These are phyloP conservation scores for Trichonephila clavata DNA, from an alignment of 1,140 invertebrate genomes.

Conservation along the genomic window DNA sequence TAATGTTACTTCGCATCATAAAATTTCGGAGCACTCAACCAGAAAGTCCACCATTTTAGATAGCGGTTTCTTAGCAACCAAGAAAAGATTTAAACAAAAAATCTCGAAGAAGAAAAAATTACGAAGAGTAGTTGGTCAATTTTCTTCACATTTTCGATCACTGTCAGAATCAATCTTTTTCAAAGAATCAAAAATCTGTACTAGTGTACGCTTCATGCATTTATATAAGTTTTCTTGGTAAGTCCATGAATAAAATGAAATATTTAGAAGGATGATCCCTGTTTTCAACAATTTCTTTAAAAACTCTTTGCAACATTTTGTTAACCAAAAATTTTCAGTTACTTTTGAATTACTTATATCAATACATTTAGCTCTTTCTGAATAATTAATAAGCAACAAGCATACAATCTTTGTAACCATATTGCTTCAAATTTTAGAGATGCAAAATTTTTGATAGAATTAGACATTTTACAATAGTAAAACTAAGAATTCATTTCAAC, in stretches of 20 bases:
- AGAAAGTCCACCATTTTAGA: not conserved
- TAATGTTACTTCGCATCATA: not conserved
- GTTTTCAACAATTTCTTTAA: too few relatives aligned
- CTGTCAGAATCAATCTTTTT: conserved; percentile 22
- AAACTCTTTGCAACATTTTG: too few relatives aligned
- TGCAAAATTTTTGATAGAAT: too few relatives aligned
- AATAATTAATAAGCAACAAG: too few relatives aligned
- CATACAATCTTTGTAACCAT: too few relatives aligned
- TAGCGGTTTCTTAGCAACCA: not conserved
- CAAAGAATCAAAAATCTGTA: not conserved
- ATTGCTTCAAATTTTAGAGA: too few relatives aligned
- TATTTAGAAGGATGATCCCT: not conserved
- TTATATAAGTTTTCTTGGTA: not conserved
- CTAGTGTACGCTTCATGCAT: not conserved
- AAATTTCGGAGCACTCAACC: not conserved
- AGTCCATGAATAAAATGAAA: not conserved
- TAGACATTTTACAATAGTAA: too few relatives aligned
- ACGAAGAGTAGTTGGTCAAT: not conserved
- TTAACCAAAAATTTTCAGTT: too few relatives aligned
- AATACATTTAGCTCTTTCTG: too few relatives aligned
- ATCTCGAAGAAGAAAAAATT: not conserved
- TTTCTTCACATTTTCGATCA: conserved; percentile 22
- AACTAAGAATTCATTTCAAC: too few relatives aligned
- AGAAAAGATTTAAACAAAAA: not conserved
- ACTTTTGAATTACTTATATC: too few relatives aligned